Evolutionary conservation across 92 coral and sea anemone species (phyloP), one percentile per base, ranked within the genome.

Genomic region (Porites lobata): DNA sequence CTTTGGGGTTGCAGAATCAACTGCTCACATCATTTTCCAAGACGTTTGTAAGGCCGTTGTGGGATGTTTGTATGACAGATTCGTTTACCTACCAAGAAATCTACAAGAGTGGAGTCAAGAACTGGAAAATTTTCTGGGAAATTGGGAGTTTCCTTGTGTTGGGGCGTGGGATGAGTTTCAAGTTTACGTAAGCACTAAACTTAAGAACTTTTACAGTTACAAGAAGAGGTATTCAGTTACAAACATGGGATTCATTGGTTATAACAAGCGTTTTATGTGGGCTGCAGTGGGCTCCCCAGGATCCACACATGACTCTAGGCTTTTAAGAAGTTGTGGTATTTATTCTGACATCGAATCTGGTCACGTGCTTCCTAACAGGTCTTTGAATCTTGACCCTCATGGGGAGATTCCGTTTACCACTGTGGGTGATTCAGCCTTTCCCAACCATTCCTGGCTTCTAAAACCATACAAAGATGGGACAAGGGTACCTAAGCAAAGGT

Each of bases 201-300:
- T 90, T 26, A 85, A 90, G 83, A 90, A 85, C 70, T 90, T 84
- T 50, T 90, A 12, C 78, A 90, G 86, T 32, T 90, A 73, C 61
- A 90, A 85, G 76, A 85, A 90, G 56, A 74, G 93, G 50, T 90
- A 90, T 61, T 90, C 93, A 20, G 93, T 90, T 24, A 78, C 93
- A 17, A 78, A 85, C 63, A 85, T 90, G 90, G 90, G 90, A 11
- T 83, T 89, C 18, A 83, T 83, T 14, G 89, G 71, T 50, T 66
- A 73, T 8, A 83, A 89, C 78, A 89, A 89, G 83, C 65, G 92
- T 19, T 85, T 90, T 66, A 67, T 90, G 24, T 90, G 90, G 90
- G 93, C 93, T 1, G 93, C 72, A 54, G 93, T 90, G 54, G 86
- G 86, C 38, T 90, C 93, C 71, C 93, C 90, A 69, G 93, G 93